phyloP scores from a whole-genome alignment of 2,888 invertebrate species.

The Cephus nigrinus region DNA sequence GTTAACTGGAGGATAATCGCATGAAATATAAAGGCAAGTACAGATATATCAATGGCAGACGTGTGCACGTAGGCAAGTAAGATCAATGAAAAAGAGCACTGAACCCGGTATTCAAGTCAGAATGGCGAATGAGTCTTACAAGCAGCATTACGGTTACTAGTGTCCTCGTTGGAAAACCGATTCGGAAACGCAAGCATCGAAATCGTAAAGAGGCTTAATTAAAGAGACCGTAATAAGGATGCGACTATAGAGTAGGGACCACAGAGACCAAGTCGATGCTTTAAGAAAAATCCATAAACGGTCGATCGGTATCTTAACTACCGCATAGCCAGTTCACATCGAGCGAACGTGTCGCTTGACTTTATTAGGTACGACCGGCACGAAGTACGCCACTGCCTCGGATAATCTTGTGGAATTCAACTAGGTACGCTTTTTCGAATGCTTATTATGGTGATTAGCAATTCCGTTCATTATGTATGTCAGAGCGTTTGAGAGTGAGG shows the following conservation, averaged over 20 bases:
- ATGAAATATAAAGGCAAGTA: background rate
- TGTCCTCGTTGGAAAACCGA: background rate
- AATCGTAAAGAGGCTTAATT: constrained; percentile 23
- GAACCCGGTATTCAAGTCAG: background rate
- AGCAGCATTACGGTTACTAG: background rate
- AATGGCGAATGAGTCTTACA: background rate
- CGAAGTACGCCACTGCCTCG: background rate
- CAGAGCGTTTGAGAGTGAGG: background rate
- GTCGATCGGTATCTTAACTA: constrained; percentile 21
- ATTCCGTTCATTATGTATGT: background rate
- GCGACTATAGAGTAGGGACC: background rate
- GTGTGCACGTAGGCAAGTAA: background rate
- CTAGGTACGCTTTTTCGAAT: background rate
- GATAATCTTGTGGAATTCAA: background rate
- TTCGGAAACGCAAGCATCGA: constrained; percentile 4
- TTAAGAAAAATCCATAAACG: constrained; percentile 21
- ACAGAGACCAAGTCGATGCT: background rate
- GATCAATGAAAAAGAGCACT: background rate
- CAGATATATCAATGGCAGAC: background rate
- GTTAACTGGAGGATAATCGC: background rate
- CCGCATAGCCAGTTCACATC: background rate
- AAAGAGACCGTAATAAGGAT: background rate
- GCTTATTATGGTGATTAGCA: background rate
- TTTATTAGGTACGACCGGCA: background rate
- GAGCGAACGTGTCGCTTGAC: background rate